A percentile compares a stretch with the other conserved stretches of the same genome.
Evolutionary conservation across 2,888 invertebrate genomes (phyloP).

Genomic region (Ariolimax columbianus): DNA sequence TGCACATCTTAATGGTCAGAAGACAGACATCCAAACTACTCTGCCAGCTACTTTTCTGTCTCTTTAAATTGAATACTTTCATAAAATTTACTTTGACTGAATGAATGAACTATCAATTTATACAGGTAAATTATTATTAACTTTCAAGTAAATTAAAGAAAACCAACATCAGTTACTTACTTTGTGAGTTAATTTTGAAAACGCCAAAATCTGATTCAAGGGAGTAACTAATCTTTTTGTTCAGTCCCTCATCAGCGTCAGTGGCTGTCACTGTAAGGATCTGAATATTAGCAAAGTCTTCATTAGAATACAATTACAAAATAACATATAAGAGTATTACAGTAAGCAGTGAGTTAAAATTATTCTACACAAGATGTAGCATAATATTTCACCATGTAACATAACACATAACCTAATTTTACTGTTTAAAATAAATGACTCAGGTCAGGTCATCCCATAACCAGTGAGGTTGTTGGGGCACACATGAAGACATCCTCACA

Average conservation of each 20-base stretch:
- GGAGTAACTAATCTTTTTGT: conserved; percentile 56
- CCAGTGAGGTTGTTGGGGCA: no score
- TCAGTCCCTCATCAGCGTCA: conserved; percentile 56
- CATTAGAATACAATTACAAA: neutral
- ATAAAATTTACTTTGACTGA: no score
- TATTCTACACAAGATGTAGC: no score
- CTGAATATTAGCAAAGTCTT: conserved; percentile 31
- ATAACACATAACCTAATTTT: no score
- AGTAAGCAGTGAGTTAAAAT: neutral
- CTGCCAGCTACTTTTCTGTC: no score
- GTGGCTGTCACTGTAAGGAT: conserved; percentile 53
- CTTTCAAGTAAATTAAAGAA: neutral
- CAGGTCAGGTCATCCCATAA: no score
- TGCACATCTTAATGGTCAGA: no score
- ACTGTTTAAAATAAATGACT: no score
- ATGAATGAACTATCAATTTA: neutral
- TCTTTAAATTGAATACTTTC: no score
- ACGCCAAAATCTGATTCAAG: conserved; percentile 18
- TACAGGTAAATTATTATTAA: neutral
- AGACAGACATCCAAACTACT: no score
- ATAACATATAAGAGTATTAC: neutral
- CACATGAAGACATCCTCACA: no score
- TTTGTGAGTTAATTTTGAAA: conserved; percentile 16
- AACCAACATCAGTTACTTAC: neutral
- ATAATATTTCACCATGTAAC: no score